Conservation (phyloP, 2,888 invertebrate genomes). For the Thumatha senex region DNA sequence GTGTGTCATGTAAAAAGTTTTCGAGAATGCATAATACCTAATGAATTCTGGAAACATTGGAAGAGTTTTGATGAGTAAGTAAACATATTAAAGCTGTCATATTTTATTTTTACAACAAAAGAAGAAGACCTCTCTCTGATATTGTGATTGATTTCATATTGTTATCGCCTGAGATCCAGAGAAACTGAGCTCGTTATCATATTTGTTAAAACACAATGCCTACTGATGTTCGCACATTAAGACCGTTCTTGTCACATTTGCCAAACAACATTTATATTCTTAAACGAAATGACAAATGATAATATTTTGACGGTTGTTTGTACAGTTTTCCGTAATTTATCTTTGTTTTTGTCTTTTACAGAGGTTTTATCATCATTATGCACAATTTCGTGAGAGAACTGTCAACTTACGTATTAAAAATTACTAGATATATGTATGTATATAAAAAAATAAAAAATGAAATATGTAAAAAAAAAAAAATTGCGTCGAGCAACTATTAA, state of each 20-base stretch:
- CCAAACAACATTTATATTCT: slow-evolving; percentile 28
- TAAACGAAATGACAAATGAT: slow-evolving; percentile 32
- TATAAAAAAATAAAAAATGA: too few relatives aligned
- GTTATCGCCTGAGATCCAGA: neutral
- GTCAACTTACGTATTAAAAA: neutral
- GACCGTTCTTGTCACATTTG: slow-evolving; percentile 18
- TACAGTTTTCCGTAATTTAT: slow-evolving; percentile 20
- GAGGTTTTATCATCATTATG: slow-evolving; percentile 10
- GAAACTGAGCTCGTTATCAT: neutral
- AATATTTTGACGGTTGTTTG: slow-evolving; percentile 14
- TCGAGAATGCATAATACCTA: too few relatives aligned
- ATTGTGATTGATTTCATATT: neutral
- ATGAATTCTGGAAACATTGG: too few relatives aligned
- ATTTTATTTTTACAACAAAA: neutral
- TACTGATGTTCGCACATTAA: slow-evolving; percentile 18
- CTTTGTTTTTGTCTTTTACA: slow-evolving; percentile 25
- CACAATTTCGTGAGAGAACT: slow-evolving; percentile 5
- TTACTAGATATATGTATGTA: neutral
- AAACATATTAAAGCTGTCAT: neutral
- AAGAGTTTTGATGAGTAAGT: too few relatives aligned
- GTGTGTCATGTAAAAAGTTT: too few relatives aligned
- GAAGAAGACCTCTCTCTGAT: neutral
- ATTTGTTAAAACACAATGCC: neutral
- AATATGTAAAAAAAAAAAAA: too few relatives aligned
- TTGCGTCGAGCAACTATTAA: too few relatives aligned